Conservation (phyloP, 2,113 vertebrate species). For the Salvelinus alpinus region DNA sequence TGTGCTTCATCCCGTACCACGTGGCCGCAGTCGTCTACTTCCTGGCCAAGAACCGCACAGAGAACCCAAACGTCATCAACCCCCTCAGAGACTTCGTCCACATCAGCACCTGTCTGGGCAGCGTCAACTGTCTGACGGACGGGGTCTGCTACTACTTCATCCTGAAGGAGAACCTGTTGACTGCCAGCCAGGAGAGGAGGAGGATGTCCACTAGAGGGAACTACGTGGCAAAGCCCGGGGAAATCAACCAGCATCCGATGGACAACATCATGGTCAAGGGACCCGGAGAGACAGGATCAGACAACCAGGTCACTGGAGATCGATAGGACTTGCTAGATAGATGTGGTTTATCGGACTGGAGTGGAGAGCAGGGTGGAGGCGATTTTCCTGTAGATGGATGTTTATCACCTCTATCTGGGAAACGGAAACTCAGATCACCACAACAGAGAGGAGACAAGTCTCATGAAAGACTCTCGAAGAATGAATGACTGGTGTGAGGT, state of each 20-base stretch:
- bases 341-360: not conserved
- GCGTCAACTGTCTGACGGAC: slow-evolving; percentile 75
- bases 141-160: slow-evolving; percentile 72
- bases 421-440: not conserved
- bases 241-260: not conserved
- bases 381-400: not conserved
- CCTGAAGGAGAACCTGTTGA: slow-evolving; percentile 68
- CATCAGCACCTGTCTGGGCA: slow-evolving; percentile 69
- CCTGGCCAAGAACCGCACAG: slow-evolving; percentile 49
- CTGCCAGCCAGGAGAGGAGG: not conserved
- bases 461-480: too few species aligned
- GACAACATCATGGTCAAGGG: not conserved
- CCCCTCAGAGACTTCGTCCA: slow-evolving; percentile 55
- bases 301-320: not conserved
- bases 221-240: not conserved
- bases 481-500: too few species aligned
- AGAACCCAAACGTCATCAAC: fast-evolving
- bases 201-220: not conserved
- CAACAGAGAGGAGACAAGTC: not conserved
- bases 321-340: not conserved
- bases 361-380: not conserved
- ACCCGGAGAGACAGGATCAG: not conserved
- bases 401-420: not conserved
- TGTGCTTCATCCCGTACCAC: slow-evolving; percentile 76
- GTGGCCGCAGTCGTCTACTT: slow-evolving; percentile 61